Conservation (phyloP, 53 echinoderm and acorn worm species). For the Antedon mediterranea region DNA sequence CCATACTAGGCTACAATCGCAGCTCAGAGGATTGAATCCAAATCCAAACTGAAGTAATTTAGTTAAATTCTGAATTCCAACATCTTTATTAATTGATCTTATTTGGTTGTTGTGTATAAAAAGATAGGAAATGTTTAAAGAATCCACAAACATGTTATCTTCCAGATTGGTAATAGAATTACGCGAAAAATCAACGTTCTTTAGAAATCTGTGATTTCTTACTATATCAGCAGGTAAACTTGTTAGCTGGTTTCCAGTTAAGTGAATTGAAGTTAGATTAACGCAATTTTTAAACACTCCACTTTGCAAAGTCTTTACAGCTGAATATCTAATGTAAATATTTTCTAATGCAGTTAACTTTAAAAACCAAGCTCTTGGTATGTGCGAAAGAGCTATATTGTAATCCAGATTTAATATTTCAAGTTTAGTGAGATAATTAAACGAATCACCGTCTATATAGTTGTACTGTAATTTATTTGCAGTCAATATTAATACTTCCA, state of each 20-base stretch:
- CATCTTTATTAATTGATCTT: background rate
- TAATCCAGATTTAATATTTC: background rate
- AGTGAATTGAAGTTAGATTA: background rate
- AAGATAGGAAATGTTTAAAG: background rate
- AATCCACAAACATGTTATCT: background rate
- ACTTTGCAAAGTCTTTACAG: background rate
- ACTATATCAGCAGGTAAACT: background rate
- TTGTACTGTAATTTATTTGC: no score
- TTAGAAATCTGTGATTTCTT: background rate
- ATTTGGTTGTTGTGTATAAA: background rate
- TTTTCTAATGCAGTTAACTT: background rate
- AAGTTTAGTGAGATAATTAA: background rate
- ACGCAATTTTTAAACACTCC: background rate
- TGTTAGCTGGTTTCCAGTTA: background rate
- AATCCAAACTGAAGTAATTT: background rate
- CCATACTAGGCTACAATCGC: background rate
- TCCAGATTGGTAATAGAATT: background rate
- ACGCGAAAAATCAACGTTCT: background rate
- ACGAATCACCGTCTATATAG: background rate
- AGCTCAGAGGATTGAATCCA: background rate
- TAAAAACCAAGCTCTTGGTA: background rate
- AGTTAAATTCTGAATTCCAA: background rate
- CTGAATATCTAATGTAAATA: background rate
- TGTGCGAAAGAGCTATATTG: background rate
- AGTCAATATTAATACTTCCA: no score